Evolutionary conservation across 2,797 vertebrate genomes (phyloP).

Genomic region (Xenopus petersii): DNA sequence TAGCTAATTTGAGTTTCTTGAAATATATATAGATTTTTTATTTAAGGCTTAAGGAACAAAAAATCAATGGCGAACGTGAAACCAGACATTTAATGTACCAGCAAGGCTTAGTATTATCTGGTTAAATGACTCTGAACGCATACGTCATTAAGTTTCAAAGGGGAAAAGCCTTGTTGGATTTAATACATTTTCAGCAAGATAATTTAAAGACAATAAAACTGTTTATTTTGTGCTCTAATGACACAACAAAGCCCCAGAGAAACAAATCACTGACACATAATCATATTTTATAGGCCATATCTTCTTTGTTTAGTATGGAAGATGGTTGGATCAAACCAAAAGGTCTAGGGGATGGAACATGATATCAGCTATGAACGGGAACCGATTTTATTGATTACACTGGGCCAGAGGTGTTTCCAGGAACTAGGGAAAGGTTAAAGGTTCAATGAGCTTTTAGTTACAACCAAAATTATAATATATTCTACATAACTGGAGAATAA

Average conservation of each 20-base stretch:
- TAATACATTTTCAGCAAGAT: constrained; percentile 18
- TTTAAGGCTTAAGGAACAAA: constrained; percentile 54
- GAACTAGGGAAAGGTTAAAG: background rate
- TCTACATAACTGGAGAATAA: no score
- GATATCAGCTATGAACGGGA: no score
- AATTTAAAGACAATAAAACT: constrained; percentile 8
- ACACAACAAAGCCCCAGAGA: background rate
- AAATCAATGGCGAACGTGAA: constrained; percentile 58
- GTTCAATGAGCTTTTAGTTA: no score
- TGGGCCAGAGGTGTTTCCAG: background rate
- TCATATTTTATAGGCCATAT: background rate
- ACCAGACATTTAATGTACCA: constrained; percentile 53
- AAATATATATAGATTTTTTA: constrained; percentile 63
- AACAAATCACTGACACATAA: background rate
- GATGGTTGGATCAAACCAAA: background rate
- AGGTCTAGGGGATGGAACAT: no score
- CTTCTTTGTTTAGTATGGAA: background rate
- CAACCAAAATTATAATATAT: no score
- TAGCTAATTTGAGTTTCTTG: constrained; percentile 58
- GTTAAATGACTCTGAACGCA: constrained; percentile 53
- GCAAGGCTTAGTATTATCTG: constrained; percentile 52
- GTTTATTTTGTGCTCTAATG: no score
- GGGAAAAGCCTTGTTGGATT: constrained; percentile 21
- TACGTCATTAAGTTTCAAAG: constrained; percentile 29
- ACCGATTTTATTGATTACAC: no score